Evolutionary conservation across 2,113 vertebrate genomes (phyloP).

Genomic region (Phoenicopterus ruber): DNA sequence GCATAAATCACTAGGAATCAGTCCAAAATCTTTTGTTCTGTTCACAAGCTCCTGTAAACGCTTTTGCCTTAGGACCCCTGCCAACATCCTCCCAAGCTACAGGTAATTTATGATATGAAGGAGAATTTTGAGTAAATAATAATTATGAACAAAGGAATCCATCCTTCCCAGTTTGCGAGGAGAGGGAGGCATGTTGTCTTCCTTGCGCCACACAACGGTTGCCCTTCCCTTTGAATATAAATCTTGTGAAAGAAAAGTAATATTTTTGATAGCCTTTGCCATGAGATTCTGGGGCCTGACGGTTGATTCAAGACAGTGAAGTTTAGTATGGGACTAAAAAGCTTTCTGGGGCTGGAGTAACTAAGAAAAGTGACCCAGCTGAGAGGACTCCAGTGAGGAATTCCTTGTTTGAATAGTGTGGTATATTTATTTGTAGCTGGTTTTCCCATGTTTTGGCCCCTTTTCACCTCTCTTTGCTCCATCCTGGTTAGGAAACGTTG

Average conservation of each 20-base stretch:
- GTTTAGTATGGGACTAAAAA: background rate
- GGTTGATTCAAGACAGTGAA: background rate
- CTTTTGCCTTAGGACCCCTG: conserved; percentile 7
- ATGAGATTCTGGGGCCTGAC: too few species aligned
- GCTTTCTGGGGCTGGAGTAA: background rate
- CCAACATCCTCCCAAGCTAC: background rate
- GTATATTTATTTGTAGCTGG: background rate
- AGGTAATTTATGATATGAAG: background rate
- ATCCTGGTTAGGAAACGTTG: background rate
- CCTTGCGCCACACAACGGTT: background rate
- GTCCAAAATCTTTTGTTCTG: background rate
- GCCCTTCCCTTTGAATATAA: background rate
- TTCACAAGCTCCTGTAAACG: accelerated
- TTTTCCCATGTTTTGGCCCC: background rate
- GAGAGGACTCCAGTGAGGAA: background rate
- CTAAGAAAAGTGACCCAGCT: background rate
- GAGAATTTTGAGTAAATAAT: background rate
- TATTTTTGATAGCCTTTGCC: background rate
- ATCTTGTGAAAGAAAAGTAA: background rate
- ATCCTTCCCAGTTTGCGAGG: background rate
- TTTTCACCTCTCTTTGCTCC: background rate
- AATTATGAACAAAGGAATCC: background rate
- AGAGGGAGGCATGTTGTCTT: background rate
- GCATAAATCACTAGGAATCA: background rate
- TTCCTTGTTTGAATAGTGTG: background rate